Percentiles rank a stretch among this genome's conserved stretches.
phyloP scores from a whole-genome alignment of 2,113 vertebrate genomes.

The Polyodon spathula region DNA sequence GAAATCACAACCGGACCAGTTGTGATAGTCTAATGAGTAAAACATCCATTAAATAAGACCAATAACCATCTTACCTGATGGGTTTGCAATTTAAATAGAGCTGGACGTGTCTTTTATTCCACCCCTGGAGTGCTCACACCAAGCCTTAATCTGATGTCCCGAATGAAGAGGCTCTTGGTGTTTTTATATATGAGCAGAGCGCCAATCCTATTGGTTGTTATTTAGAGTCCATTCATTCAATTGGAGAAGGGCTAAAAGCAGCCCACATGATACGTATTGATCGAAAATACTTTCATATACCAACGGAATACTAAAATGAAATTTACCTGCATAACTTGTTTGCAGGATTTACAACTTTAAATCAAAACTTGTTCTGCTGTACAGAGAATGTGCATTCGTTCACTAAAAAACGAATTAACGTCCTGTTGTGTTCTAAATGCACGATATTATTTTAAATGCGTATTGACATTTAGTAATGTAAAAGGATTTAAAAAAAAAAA shows the following conservation, averaged over 20 bases:
- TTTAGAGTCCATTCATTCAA: slow-evolving; percentile 82
- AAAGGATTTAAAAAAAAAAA: no score
- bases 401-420: no score
- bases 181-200: slow-evolving; percentile 61
- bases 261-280: background rate
- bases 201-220: slow-evolving; percentile 65
- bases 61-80: slow-evolving; percentile 41
- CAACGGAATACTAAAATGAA: no score
- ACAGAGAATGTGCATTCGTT: no score
- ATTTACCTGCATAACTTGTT: no score
- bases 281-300: background rate
- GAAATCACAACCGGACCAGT: slow-evolving; percentile 51
- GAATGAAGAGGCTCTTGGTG: slow-evolving; percentile 5
- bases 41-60: background rate
- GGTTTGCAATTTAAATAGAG: slow-evolving; percentile 29
- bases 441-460: no score
- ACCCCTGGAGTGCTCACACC: slow-evolving; percentile 15
- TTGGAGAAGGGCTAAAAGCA: slow-evolving; percentile 38
- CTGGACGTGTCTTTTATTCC: slow-evolving; percentile 38
- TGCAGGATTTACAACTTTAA: no score
- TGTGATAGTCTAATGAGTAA: background rate
- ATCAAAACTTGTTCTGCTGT: no score
- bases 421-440: no score
- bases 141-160: slow-evolving; percentile 32
- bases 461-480: no score